phyloP scores from a whole-genome alignment of 2,797 vertebrate species.

The Anomalospiza imberbis region DNA sequence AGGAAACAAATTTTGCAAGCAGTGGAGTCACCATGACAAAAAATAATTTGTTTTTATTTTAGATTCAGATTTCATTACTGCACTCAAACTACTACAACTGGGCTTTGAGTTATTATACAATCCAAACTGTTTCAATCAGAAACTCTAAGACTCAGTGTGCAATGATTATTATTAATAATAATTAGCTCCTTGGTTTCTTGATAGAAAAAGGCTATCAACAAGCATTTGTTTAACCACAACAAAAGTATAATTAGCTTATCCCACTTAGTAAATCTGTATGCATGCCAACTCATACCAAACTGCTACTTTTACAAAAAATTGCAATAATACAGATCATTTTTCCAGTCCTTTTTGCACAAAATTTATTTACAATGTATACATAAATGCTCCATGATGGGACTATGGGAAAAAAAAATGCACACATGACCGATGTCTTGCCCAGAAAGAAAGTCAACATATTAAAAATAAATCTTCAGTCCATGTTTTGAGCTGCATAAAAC shows the following conservation, averaged over 20 bases:
- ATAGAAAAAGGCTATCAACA: constrained; percentile 85
- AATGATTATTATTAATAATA: constrained; percentile 82
- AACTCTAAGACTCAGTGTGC: constrained; percentile 81
- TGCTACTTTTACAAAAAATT: constrained; percentile 84
- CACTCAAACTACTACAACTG: constrained; percentile 81
- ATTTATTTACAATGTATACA: constrained; percentile 99
- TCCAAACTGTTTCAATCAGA: constrained; percentile 81
- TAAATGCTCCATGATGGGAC: constrained; percentile 94
- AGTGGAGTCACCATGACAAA: constrained; percentile 81
- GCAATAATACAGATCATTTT: constrained; percentile 87
- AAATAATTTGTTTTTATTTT: constrained; percentile 85
- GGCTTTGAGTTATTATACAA: constrained; percentile 80
- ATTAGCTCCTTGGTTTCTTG: constrained; percentile 80
- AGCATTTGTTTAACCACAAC: constrained; percentile 85
- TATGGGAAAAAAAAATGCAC: constrained; percentile 81
- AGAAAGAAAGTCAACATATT: constrained; percentile 86
- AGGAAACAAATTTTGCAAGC: constrained; percentile 76
- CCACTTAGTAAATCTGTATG: constrained; percentile 84
- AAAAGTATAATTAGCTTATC: constrained; percentile 86
- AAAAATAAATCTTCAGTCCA: constrained; percentile 86
- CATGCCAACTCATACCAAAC: constrained; percentile 85
- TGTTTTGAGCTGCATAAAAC: constrained; percentile 81
- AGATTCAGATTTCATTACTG: constrained; percentile 83
- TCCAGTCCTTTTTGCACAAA: constrained; percentile 93
- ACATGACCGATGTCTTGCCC: constrained; percentile 79